phyloP scores from a whole-genome alignment of 2,113 vertebrate genomes.

The Centrocercus urophasianus region DNA sequence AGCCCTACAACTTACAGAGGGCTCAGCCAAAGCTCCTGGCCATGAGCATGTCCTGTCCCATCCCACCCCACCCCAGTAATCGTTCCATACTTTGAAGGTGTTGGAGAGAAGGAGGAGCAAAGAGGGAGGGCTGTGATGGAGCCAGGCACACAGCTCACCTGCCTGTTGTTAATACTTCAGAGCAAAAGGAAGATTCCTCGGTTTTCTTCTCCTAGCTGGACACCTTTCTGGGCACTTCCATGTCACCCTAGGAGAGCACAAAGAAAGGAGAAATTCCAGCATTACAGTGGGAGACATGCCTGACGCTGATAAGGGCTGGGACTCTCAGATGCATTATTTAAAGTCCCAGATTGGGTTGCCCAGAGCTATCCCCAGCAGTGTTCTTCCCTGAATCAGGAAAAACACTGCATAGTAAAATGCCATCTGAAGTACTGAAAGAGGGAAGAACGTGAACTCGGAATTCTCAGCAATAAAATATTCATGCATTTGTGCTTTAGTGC shows the following conservation, averaged over 20 bases:
- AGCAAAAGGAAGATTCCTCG: not conserved
- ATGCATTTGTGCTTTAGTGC: constrained; percentile 42
- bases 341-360: not conserved
- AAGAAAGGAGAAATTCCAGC: not conserved
- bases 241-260: not conserved
- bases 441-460: not conserved
- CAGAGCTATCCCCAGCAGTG: not conserved
- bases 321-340: not conserved
- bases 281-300: not conserved
- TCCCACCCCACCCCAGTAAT: not conserved
- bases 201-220: not conserved
- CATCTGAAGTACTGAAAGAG: not conserved
- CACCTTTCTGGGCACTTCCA: not conserved
- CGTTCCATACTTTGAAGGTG: not conserved
- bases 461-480: constrained; percentile 18
- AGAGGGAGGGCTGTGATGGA: not conserved
- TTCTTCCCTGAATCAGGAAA: not conserved
- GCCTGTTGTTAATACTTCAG: not conserved
- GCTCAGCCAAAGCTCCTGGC: not conserved
- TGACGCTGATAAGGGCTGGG: not conserved
- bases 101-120: not conserved
- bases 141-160: accelerated
- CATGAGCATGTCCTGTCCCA: too few species aligned
- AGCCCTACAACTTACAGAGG: not conserved
- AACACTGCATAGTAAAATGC: constrained; percentile 9